These are phyloP conservation scores for Scomber colias DNA, from an alignment of 2,113 vertebrate genomes.

Conservation along the genomic window DNA sequence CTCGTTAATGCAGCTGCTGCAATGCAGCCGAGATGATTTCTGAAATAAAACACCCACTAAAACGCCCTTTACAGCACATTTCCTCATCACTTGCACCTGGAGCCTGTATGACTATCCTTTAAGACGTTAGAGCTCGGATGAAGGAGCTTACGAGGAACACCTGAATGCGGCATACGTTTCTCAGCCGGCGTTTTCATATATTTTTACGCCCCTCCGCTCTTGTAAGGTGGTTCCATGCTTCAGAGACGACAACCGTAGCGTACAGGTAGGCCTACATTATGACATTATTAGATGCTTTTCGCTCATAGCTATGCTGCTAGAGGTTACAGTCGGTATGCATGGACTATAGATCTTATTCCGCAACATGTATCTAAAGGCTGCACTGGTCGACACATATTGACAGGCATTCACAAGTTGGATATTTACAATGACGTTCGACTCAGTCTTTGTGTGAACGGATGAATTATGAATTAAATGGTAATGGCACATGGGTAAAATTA, in stretches of 20 bases:
- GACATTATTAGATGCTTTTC: conserved; percentile 4
- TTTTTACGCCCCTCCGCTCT: conserved; percentile 55
- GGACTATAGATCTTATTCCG: conserved; percentile 2
- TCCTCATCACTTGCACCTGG: not conserved
- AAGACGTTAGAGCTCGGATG: fast-evolving
- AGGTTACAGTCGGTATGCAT: conserved; percentile 5
- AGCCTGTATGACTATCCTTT: not conserved
- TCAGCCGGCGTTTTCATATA: conserved; percentile 73
- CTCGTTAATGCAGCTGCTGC: not conserved
- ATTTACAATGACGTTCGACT: conserved; percentile 17
- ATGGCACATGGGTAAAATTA: conserved; percentile 45
- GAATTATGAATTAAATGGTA: conserved; percentile 49
- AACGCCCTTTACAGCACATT: fast-evolving
- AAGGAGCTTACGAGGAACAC: conserved; percentile 1
- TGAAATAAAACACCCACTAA: not conserved
- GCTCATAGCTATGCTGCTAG: not conserved
- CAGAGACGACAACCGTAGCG: conserved; percentile 71
- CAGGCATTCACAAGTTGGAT: conserved; percentile 29
- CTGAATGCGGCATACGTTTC: conserved; percentile 65
- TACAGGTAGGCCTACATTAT: conserved; percentile 77
- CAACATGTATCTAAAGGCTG: conserved; percentile 35
- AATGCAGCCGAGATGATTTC: not conserved
- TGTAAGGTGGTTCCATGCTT: conserved; percentile 77
- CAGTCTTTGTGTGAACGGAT: conserved; percentile 21
- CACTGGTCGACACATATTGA: conserved; percentile 30